Base-by-base conservation (phyloP, 2,888 invertebrate genomes). In the Acleris literana region DNA sequence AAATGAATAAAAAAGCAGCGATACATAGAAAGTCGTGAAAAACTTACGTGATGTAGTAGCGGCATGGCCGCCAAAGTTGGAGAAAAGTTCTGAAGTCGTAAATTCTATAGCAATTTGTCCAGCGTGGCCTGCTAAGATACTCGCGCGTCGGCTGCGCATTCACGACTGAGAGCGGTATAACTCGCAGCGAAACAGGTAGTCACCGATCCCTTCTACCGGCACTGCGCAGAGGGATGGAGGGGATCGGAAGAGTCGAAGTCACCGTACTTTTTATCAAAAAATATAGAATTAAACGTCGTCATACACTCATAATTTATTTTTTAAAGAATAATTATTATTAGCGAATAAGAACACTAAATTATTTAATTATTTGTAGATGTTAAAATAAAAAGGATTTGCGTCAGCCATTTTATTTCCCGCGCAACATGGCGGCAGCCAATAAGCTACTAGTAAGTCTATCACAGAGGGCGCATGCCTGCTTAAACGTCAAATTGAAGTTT, bases 11-110 rank as follows among this genome's bases (percentile, higher is more conserved):
- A 57, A 52, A 9, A 3, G 18, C 59, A 39, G 13, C 44, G 66
- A 67, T 44, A 16, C 29, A 46, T 44, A 59, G 3, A 58, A 55
- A 11, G 5, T 25, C 5, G 5, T 25, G 5, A 61, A 54, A 64
- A 63, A 81, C 85, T 85, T 18, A 87, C 91, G 81, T 85, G 87
- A 75, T 86, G 90, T 73, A 92, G 71, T 52, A 90, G 84, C 86
- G 91, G 88, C 91, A 92, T 92, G 79, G 83, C 87, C 85, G 85
- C 82, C 73, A 70, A 81, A 81, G 66, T 80, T 83, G 78, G 70
- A 61, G 68, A 61, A 84, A 85, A 80, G 84, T 82, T 70, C 75
- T 74, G 76, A 72, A 64, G 70, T 65, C 64, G 70, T 67, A 62
- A 64, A 64, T 73, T 77, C 71, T 70, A 68, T 73, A 58, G 68